Conservation (phyloP, 2,113 vertebrate species). For the Rhinogobius similis region DNA sequence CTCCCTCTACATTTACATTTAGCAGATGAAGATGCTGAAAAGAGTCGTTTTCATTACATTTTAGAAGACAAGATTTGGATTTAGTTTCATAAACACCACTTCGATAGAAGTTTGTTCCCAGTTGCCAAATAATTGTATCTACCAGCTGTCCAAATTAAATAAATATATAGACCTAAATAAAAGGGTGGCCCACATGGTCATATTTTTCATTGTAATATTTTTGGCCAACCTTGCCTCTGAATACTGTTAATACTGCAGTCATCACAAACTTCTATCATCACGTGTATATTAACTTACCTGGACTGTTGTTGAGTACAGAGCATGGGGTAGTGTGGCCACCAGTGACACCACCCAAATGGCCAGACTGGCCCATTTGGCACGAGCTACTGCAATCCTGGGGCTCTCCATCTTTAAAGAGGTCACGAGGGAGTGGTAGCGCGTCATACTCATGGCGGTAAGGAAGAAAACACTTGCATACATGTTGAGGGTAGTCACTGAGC, state of each 20-base stretch:
- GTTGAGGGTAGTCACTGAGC: conserved; percentile 81
- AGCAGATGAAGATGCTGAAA: neutral
- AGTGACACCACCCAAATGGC: conserved; percentile 78
- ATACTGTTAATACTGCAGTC: neutral
- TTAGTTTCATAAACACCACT: neutral
- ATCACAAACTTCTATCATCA: neutral
- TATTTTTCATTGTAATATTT: too few relatives aligned
- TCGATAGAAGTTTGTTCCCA: neutral
- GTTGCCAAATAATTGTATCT: neutral
- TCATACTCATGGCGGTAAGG: conserved; percentile 82
- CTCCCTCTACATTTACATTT: neutral
- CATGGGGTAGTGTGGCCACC: conserved; percentile 78
- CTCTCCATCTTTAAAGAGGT: conserved; percentile 74
- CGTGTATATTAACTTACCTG: conserved; percentile 56
- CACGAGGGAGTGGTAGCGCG: conserved; percentile 76
- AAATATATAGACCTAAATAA: neutral
- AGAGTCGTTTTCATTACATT: neutral
- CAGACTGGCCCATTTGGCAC: conserved; percentile 75
- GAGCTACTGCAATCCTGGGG: conserved; percentile 39
- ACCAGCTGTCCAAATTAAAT: neutral
- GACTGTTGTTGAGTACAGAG: conserved; percentile 77
- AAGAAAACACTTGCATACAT: conserved; percentile 85
- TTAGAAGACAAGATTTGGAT: neutral
- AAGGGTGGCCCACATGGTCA: too few relatives aligned
- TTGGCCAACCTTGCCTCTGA: too few relatives aligned